phyloP scores from a whole-genome alignment of 2,888 invertebrate species.

The Pediacus dermestoides region DNA sequence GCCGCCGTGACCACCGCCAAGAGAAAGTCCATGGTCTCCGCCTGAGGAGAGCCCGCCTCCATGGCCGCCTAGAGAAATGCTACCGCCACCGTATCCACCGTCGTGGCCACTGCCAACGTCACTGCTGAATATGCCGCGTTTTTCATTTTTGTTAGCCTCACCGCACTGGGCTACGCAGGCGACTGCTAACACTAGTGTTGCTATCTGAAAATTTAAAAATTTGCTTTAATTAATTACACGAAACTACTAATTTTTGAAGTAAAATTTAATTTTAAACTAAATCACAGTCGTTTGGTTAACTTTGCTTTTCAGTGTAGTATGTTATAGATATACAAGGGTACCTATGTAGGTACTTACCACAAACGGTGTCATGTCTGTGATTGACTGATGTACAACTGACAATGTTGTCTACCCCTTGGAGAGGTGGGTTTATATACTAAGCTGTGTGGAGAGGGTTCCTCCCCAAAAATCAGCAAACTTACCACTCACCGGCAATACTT shows the following conservation, averaged over 20 bases:
- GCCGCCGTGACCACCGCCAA: slow-evolving; percentile 19
- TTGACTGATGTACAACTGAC: slow-evolving; percentile 22
- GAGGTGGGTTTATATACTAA: slow-evolving; percentile 33
- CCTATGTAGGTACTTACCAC: slow-evolving; percentile 25
- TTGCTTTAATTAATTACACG: no score
- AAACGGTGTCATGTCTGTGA: slow-evolving; percentile 31
- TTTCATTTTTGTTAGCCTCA: slow-evolving; percentile 35
- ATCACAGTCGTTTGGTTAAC: no score
- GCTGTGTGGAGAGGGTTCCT: slow-evolving; percentile 28
- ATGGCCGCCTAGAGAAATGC: slow-evolving; percentile 18
- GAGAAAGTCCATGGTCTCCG: slow-evolving; percentile 4
- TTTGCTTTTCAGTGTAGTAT: no score
- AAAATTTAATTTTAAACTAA: not conserved
- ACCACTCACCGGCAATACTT: slow-evolving; percentile 27
- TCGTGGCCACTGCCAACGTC: slow-evolving; percentile 30
- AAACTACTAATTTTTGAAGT: not conserved
- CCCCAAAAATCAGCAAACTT: slow-evolving; percentile 19
- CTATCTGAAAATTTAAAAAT: slow-evolving; percentile 26
- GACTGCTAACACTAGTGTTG: slow-evolving; percentile 34
- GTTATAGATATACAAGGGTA: no score
- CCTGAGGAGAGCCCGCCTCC: no score
- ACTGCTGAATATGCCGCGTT: slow-evolving; percentile 35
- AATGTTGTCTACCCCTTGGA: slow-evolving; percentile 32
- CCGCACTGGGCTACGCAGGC: slow-evolving; percentile 32
- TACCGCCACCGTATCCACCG: slow-evolving; percentile 21